Evolutionary conservation across 2,797 vertebrate species (phyloP).

Genomic region (Eulemur mongoz): DNA sequence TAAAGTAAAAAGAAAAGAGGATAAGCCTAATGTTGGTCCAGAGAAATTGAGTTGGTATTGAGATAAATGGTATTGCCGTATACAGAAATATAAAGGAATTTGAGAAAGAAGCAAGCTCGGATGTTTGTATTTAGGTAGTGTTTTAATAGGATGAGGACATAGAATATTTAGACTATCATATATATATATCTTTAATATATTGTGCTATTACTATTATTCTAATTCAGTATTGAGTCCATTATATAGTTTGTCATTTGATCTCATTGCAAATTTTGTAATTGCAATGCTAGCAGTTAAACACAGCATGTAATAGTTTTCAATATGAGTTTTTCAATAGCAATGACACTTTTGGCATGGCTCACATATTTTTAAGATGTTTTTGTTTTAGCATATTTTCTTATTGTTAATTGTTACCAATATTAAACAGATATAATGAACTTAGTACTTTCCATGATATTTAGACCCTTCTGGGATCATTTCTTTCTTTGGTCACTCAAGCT

Average conservation of each 20-base stretch:
- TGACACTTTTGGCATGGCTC: not conserved
- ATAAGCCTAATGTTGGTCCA: not conserved
- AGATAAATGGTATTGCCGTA: not conserved
- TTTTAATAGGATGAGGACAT: not conserved
- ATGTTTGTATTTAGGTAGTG: not conserved
- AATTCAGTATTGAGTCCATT: not conserved
- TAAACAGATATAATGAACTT: not conserved
- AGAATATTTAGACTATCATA: not conserved
- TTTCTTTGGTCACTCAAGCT: not conserved
- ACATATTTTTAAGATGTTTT: constrained; percentile 17
- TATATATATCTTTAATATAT: not conserved
- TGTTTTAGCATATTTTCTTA: not conserved
- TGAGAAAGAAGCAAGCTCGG: not conserved
- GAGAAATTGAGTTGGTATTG: not conserved
- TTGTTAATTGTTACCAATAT: not conserved
- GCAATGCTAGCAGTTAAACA: not conserved
- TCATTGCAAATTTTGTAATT: not conserved
- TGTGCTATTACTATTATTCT: not conserved
- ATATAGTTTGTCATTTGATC: not conserved
- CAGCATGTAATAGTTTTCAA: not conserved
- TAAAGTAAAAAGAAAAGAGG: not conserved
- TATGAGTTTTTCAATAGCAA: not conserved
- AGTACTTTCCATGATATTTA: not conserved
- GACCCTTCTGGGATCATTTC: not conserved
- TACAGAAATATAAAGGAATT: not conserved